phyloP scores from a whole-genome alignment of 1,140 invertebrate genomes.

The Camponotus floridanus region DNA sequence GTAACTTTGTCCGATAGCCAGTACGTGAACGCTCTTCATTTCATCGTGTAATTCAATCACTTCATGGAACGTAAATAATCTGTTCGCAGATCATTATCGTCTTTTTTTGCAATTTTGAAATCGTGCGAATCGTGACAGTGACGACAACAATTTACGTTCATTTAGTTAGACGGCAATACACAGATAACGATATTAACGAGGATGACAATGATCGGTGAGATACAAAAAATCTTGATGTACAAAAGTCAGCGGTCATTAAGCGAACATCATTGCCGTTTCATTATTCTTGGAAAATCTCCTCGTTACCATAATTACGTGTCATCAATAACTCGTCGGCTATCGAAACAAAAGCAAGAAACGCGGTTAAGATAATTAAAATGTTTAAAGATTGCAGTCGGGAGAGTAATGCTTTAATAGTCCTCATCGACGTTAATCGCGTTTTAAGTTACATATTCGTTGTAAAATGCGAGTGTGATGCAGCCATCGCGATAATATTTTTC shows the following conservation, averaged over 20 bases:
- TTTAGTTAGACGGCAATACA: background rate
- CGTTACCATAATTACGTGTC: conserved; percentile 14
- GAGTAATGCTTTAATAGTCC: conserved; percentile 28
- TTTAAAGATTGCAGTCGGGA: conserved; percentile 6
- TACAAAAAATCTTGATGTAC: conserved; percentile 11
- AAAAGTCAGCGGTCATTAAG: conserved; percentile 20
- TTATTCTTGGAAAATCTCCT: background rate
- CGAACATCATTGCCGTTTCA: background rate
- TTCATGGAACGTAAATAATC: conserved; percentile 70
- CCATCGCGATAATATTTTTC: conserved; percentile 21
- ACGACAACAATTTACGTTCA: conserved; percentile 11
- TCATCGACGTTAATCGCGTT: conserved; percentile 36
- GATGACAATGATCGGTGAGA: background rate
- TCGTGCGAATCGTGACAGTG: background rate
- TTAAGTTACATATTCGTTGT: conserved; percentile 30
- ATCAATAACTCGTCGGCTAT: background rate
- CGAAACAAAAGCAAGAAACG: conserved; percentile 6
- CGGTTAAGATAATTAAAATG: conserved; percentile 33
- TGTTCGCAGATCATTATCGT: conserved; percentile 15
- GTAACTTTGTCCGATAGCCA: conserved; percentile 64
- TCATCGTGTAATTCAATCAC: conserved; percentile 68
- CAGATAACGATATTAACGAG: background rate
- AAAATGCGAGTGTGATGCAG: background rate
- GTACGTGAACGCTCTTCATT: conserved; percentile 72
- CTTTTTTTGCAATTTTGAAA: conserved; percentile 38